Percentiles rank a stretch among this genome's conserved stretches.
Evolutionary conservation across 2,888 invertebrate genomes (phyloP).

Genomic region (Plebejus anna): DNA sequence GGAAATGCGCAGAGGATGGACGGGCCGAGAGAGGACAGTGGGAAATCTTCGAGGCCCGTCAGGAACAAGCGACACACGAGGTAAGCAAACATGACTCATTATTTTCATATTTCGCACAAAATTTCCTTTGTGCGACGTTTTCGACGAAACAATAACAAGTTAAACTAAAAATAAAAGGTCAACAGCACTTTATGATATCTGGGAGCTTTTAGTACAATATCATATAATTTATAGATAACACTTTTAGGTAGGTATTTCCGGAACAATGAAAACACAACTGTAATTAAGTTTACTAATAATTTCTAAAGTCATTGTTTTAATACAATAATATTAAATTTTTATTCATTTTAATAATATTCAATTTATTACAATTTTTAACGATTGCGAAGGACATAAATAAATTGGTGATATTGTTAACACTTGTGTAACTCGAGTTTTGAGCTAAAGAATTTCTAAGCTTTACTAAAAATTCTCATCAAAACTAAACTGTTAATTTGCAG

Average conservation of each 20-base stretch:
- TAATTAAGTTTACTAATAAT: background rate
- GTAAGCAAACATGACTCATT: conserved; percentile 77
- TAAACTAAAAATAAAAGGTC: conserved; percentile 6
- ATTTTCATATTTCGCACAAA: conserved; percentile 54
- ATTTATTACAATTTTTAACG: too few relatives aligned
- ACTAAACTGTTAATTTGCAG: conserved; percentile 52
- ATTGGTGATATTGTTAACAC: background rate
- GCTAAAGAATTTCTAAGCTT: background rate
- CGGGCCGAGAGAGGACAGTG: conserved; percentile 63
- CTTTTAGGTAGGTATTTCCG: conserved; percentile 28
- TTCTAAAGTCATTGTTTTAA: background rate
- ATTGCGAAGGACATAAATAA: too few relatives aligned
- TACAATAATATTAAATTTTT: background rate
- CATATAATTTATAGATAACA: conserved; percentile 33
- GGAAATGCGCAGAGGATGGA: conserved; percentile 57
- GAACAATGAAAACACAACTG: background rate
- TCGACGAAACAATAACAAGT: conserved; percentile 27
- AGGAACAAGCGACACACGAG: conserved; percentile 86
- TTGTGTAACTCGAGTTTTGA: background rate
- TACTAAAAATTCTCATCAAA: background rate
- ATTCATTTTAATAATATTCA: too few relatives aligned
- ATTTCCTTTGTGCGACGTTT: conserved; percentile 73
- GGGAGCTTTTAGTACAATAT: conserved; percentile 7
- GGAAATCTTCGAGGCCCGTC: conserved; percentile 81
- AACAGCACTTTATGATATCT: background rate